Conservation (phyloP, 1,140 invertebrate genomes). For the Stratiolaelaps scimitus region DNA sequence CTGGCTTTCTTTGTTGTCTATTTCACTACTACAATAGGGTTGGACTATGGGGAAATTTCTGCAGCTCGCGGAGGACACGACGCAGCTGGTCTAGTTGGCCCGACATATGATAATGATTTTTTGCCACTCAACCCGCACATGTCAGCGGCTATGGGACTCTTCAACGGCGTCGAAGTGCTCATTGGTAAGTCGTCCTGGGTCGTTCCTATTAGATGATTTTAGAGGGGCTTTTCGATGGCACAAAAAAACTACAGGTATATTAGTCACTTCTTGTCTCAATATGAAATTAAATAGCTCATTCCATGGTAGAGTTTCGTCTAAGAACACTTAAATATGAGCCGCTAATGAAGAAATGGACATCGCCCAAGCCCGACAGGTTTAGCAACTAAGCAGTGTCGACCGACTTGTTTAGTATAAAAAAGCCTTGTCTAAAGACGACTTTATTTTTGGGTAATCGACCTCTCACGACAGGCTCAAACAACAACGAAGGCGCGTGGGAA, state of each 20-base stretch:
- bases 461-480: neutral
- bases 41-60: slow-evolving; percentile 17
- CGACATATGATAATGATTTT: slow-evolving; percentile 15
- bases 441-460: neutral
- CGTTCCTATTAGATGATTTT: neutral
- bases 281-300: too few species aligned
- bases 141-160: slow-evolving; percentile 9
- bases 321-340: too few species aligned
- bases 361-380: too few species aligned
- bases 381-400: too few species aligned
- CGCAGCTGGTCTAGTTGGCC: neutral
- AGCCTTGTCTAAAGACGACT: too few species aligned
- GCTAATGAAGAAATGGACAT: too few species aligned
- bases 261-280: too few species aligned
- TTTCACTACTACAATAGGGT: neutral
- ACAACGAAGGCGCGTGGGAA: slow-evolving; percentile 23
- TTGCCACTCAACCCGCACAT: slow-evolving; percentile 14
- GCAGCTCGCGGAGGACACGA: neutral
- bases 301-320: too few species aligned
- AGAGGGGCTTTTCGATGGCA: too few species aligned
- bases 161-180: slow-evolving; percentile 23
- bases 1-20: too few species aligned
- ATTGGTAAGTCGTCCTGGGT: neutral
- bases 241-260: too few species aligned
- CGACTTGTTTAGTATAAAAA: too few species aligned